A percentile compares a stretch with the other conserved stretches of the same genome.
Evolutionary conservation across 2,888 invertebrate genomes (phyloP).

Genomic region (Microplitis manilae): DNA sequence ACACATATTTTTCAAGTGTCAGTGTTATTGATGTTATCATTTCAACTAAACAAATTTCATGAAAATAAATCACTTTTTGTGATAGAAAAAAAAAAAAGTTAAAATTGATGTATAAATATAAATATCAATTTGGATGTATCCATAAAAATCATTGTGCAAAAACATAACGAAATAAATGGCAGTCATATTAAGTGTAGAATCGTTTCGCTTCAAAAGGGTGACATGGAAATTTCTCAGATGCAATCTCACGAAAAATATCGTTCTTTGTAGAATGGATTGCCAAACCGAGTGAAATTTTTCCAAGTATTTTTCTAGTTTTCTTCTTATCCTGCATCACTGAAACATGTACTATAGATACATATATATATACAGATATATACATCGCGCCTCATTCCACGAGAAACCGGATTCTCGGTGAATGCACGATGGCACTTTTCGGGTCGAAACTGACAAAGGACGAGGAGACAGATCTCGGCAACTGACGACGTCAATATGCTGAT

Average conservation of each 20-base stretch:
- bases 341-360: background rate
- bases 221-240: background rate
- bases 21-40: background rate
- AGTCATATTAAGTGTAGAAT: background rate
- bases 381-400: background rate
- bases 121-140: background rate
- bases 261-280: constrained; percentile 7
- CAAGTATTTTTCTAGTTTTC: constrained; percentile 4
- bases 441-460: constrained; percentile 39
- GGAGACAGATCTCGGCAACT: constrained; percentile 39
- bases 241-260: constrained; percentile 1
- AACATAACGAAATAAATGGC: too few relatives aligned
- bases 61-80: background rate
- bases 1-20: constrained; percentile 6
- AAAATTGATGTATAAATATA: background rate
- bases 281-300: background rate
- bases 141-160: too few relatives aligned
- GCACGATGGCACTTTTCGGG: constrained; percentile 21
- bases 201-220: constrained; percentile 1
- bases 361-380: background rate
- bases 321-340: background rate
- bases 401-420: constrained; percentile 14
- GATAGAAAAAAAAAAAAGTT: background rate
- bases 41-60: background rate
- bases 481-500: constrained; percentile 57